These are phyloP conservation scores for Eupeodes latifasciatus DNA, from an alignment of 2,888 invertebrate genomes.

Conservation along the genomic window DNA sequence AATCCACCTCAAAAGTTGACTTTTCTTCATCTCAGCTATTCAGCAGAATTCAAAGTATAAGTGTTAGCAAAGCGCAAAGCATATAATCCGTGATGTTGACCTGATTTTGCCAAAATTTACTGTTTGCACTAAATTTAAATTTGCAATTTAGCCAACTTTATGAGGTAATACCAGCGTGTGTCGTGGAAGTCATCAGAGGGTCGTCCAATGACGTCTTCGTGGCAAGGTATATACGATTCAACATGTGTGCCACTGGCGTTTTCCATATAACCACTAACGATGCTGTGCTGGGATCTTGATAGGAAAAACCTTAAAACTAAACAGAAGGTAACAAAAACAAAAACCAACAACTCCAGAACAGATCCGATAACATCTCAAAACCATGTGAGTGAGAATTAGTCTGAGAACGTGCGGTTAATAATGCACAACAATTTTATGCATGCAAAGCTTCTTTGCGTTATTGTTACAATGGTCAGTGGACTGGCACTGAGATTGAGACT, in stretches of 20 bases:
- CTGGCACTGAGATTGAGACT: slow-evolving; percentile 17
- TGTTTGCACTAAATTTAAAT: slow-evolving; percentile 68
- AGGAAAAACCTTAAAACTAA: slow-evolving; percentile 34
- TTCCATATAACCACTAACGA: slow-evolving; percentile 65
- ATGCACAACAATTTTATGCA: slow-evolving; percentile 60
- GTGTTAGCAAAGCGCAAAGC: background rate
- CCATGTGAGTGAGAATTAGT: slow-evolving; percentile 66
- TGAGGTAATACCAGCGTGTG: slow-evolving; percentile 59
- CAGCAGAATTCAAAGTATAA: background rate
- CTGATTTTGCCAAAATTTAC: slow-evolving; percentile 62
- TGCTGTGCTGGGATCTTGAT: slow-evolving; percentile 36
- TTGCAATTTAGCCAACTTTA: slow-evolving; percentile 67
- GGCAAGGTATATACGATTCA: background rate
- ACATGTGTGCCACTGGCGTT: slow-evolving; percentile 44
- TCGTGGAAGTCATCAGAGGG: slow-evolving; percentile 54
- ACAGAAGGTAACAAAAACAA: slow-evolving; percentile 13
- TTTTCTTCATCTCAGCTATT: slow-evolving; percentile 34
- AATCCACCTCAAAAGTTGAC: background rate
- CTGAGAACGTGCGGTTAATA: slow-evolving; percentile 72
- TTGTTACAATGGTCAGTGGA: slow-evolving; percentile 69
- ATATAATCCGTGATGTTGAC: slow-evolving; percentile 37
- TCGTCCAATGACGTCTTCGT: background rate
- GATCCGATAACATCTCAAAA: slow-evolving; percentile 49
- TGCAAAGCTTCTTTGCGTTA: slow-evolving; percentile 58
- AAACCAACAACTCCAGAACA: background rate